Conservation (phyloP, 2,797 vertebrate species). For the Nothura maculosa region DNA sequence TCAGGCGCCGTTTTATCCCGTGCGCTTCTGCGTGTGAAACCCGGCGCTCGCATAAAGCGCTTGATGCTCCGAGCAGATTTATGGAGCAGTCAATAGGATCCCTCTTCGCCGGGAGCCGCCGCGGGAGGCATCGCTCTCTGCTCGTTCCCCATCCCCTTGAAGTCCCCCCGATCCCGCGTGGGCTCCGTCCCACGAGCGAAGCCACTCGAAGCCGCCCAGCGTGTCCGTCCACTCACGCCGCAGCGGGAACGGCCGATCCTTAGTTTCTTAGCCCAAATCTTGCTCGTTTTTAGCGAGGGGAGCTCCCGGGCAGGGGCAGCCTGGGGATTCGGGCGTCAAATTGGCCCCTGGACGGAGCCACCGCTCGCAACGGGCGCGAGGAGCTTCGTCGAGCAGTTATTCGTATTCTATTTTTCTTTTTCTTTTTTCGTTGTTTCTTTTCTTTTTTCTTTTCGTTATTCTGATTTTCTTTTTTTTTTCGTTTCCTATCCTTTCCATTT, state of each 20-base stretch:
- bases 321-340: background rate
- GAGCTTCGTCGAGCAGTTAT: background rate
- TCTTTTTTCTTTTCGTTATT: background rate
- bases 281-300: background rate
- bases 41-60: background rate
- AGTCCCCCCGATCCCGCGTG: background rate
- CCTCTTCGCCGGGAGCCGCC: background rate
- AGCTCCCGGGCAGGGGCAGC: too few species aligned
- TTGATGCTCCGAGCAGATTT: background rate
- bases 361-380: background rate
- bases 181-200: background rate
- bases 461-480: fast-evolving
- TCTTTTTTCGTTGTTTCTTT: too few species aligned
- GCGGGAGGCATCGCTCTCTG: too few species aligned
- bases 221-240: background rate
- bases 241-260: background rate
- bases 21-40: background rate
- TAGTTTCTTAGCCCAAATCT: background rate
- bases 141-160: too few species aligned
- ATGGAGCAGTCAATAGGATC: background rate
- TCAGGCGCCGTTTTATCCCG: background rate
- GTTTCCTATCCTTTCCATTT: fast-evolving
- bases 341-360: background rate
- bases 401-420: background rate
- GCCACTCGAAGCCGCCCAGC: background rate